Base-by-base conservation (phyloP, 2,797 vertebrate genomes). In the Gymnodraco acuticeps region DNA sequence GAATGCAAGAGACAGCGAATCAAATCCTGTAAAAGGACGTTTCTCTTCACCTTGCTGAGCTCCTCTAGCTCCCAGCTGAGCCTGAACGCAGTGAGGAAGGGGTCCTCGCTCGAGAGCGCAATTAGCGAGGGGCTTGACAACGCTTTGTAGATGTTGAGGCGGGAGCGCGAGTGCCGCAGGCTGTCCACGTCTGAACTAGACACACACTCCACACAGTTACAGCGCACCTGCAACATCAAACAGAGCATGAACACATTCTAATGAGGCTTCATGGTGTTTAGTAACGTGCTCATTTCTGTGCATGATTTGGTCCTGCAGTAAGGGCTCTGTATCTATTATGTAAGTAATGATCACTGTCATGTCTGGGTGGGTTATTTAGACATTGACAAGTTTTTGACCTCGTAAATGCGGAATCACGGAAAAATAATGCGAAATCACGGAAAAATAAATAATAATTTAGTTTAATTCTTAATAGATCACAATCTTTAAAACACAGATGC, bases 31-130 rank as follows among this genome's bases (percentile, higher is more conserved):
- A 41, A 47, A 73, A 41, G 19, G 7, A 45, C 50, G 41, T 14
- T 19, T 27, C 78, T 81, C 4, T 27, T 27, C 85, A 94, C 97
- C 92, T 99, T 98, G 80, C 98, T 99, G 82, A 99, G 94, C 79
- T 99, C 98, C 87, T 99, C 96, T 51, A 99, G 96, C 89, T 99
- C 98, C 98, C 98, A 99, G 89, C 98, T 98, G 67, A 99, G 92
- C 14, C 97, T 96, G 90, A 99, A 99, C 50, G 98, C 98, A 0
- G 98, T 99, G 56, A 99, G 96, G 78, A 99, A 99, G 72, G 98
- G 98, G 87, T 99, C 98, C 86, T 99, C 98, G 1, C 98, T 99
- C 81, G 98, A 99, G 77, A 99, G 92, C 0, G 98, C 96, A 33
- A 99, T 96, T 77, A 99, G 86, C 0, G 98, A 99, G 1, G 98